phyloP scores from a whole-genome alignment of 2,113 vertebrate species.

The Aramus guarauna region DNA sequence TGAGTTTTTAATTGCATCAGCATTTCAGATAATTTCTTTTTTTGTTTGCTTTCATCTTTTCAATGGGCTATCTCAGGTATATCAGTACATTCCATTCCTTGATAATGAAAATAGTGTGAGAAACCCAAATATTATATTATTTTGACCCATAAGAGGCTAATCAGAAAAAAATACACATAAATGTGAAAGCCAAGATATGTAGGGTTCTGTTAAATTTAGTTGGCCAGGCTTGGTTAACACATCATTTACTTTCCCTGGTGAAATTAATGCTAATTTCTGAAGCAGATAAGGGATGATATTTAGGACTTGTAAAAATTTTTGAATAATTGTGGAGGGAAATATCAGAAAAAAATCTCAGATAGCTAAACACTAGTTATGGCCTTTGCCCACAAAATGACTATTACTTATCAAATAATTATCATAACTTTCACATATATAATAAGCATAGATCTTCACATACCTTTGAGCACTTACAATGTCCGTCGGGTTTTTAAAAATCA shows the following conservation, averaged over 20 bases:
- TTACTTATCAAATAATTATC: neutral
- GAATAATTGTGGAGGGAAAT: neutral
- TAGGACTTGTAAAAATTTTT: neutral
- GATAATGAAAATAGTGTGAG: neutral
- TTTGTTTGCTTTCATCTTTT: neutral
- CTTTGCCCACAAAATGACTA: neutral
- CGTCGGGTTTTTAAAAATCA: neutral
- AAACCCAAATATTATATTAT: neutral
- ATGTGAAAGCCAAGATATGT: neutral
- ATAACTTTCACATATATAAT: neutral
- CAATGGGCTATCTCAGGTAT: neutral
- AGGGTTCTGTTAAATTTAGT: neutral
- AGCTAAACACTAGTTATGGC: neutral
- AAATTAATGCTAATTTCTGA: neutral
- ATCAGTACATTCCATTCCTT: neutral
- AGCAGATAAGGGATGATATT: neutral
- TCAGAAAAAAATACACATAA: neutral
- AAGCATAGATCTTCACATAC: neutral
- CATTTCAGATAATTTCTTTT: neutral
- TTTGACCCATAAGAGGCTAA: neutral
- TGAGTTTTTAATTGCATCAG: neutral
- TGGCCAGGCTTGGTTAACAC: neutral
- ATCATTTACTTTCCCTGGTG: neutral
- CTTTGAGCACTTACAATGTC: neutral
- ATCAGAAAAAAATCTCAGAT: neutral